A percentile compares a stretch with the other conserved stretches of the same genome.
Conservation (phyloP, 2,797 vertebrate genomes). For the Protosalanx chinensis region DNA sequence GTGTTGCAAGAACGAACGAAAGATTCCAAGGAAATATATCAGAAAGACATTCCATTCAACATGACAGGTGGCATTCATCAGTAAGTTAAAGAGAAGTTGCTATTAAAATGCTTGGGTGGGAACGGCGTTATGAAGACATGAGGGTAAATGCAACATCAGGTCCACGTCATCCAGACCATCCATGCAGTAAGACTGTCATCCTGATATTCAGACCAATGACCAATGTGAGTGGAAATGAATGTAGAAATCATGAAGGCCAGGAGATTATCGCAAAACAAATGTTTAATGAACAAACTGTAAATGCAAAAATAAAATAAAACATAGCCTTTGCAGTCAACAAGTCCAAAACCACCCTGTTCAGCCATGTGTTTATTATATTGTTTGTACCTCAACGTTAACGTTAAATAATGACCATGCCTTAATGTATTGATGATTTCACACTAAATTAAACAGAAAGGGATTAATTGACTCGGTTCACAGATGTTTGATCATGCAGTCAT, state of each 20-base stretch:
- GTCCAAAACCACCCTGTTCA: conserved; percentile 16
- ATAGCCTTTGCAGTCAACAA: conserved; percentile 19
- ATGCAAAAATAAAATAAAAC: background rate
- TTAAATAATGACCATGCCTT: background rate
- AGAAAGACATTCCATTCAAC: conserved; percentile 17
- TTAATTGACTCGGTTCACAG: background rate
- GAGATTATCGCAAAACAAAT: background rate
- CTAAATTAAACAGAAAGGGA: background rate
- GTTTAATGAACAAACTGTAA: conserved; percentile 14
- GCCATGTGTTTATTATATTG: background rate
- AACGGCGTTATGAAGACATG: background rate
- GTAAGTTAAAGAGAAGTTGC: conserved; percentile 29
- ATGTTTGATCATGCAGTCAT: background rate
- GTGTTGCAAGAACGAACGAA: background rate
- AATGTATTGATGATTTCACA: background rate
- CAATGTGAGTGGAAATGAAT: conserved; percentile 5
- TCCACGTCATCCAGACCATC: too few species aligned
- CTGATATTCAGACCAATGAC: background rate
- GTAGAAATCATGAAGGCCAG: conserved; percentile 12
- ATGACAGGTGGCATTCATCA: conserved; percentile 8
- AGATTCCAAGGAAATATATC: background rate
- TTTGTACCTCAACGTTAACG: background rate
- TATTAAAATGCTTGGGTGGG: conserved; percentile 11
- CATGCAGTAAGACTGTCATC: too few species aligned
- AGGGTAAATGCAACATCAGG: background rate